Conservation (phyloP, 2,888 invertebrate genomes). For the Omphaloscelis lunosa region DNA sequence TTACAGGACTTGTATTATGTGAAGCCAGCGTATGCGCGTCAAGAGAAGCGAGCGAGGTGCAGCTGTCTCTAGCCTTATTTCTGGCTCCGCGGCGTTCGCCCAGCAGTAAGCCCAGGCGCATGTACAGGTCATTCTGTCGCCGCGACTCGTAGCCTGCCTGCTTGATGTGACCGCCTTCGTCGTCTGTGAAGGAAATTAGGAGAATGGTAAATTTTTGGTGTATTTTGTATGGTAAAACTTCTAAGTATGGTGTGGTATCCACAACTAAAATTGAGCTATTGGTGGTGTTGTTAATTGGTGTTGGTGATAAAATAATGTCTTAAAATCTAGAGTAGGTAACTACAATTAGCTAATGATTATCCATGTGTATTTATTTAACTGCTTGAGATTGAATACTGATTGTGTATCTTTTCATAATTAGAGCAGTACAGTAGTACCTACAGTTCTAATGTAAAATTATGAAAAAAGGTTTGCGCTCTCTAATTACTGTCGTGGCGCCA, state of each 20-base stretch:
- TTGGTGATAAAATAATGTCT: neutral
- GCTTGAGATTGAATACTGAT: neutral
- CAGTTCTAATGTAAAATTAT: neutral
- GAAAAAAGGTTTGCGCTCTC: neutral
- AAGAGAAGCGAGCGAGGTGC: conserved; percentile 90
- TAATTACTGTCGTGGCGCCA: neutral
- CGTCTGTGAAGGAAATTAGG: conserved; percentile 88
- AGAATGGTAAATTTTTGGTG: neutral
- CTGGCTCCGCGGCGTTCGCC: conserved; percentile 92
- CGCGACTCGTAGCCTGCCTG: conserved; percentile 88
- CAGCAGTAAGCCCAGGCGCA: conserved; percentile 95
- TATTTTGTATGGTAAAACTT: neutral
- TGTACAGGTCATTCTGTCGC: conserved; percentile 94
- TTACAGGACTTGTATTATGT: conserved; percentile 95
- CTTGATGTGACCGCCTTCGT: conserved; percentile 93
- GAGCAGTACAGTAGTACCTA: neutral
- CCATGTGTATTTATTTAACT: neutral
- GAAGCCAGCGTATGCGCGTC: conserved; percentile 93
- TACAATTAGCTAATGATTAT: neutral
- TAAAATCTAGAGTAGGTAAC: neutral
- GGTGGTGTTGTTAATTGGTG: too few relatives aligned
- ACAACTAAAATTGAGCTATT: neutral
- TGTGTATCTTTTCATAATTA: neutral
- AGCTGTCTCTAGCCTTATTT: conserved; percentile 87
- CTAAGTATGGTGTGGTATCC: neutral